Evolutionary conservation across 2,797 vertebrate genomes (phyloP), one percentile per base, ranked within the genome.

Genomic region (Gambusia yucatana): DNA sequence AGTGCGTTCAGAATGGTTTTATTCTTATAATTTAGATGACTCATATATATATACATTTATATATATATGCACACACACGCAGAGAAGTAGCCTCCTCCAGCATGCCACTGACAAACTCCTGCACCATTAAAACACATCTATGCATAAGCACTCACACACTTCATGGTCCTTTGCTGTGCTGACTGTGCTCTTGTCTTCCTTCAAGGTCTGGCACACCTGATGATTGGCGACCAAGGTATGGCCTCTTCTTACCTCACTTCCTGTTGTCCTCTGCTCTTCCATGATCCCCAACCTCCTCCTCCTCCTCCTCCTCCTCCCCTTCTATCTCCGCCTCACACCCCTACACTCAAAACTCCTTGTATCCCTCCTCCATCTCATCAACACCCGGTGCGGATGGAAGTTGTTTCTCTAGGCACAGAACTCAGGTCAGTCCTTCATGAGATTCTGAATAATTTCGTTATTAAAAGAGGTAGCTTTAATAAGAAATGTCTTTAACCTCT

Each of bases 161-260:
- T 97, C 95, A 86, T 97, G 95, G 96, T 97, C 97, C 97, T 96
- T 96, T 97, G 96, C 95, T 97, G 97, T 98, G 96, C 98, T 99
- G 98, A 99, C 97, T 99, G 94, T 99, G 97, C 97, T 99, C 97
- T 98, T 98, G 97, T 99, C 98, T 98, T 96, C 97, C 97, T 98
- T 98, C 96, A 98, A 99, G 98, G 98, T 99, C 97, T 97, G 97
- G 98, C 98, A 95, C 97, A 99, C 97, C 97, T 99, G 98, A 99
- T 98, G 98, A 98, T 98, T 98, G 97, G 97, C 97, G 97, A 99
- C 97, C 98, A 98, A 99, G 98, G 98, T 99, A 99, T 97, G 98
- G 73, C 96, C 87, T 93, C 89, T 95, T 94, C 95, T 93, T 94
- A 91, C 89, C 83, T 94, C 92, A 93, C 92, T 94, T 93, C 97